These are phyloP conservation scores for Ooceraea biroi DNA, from an alignment of 1,140 invertebrate species.

Conservation along the genomic window DNA sequence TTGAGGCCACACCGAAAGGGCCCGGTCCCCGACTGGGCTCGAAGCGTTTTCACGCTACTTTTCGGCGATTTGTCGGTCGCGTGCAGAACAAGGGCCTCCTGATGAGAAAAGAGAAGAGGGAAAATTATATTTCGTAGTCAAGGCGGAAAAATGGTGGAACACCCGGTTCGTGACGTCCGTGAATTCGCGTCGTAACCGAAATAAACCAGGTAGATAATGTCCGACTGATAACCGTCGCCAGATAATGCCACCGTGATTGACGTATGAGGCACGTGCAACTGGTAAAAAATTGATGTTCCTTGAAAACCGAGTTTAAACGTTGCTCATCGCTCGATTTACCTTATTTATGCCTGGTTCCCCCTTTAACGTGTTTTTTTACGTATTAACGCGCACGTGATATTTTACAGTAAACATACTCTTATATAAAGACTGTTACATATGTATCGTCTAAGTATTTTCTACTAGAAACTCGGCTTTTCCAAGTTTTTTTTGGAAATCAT, in stretches of 20 bases:
- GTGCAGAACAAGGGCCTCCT: neutral
- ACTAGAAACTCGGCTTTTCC: neutral
- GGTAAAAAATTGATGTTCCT: slow-evolving; percentile 46
- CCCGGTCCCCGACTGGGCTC: neutral
- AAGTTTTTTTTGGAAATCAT: neutral
- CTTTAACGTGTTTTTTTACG: neutral
- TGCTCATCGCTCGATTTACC: slow-evolving; percentile 26
- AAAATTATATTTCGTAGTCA: slow-evolving; percentile 16
- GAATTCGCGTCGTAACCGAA: slow-evolving; percentile 5
- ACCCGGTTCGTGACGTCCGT: slow-evolving; percentile 4
- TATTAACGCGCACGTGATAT: slow-evolving; percentile 18
- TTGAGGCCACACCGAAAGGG: neutral
- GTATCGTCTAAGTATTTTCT: neutral
- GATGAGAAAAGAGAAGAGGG: neutral
- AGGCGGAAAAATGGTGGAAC: slow-evolving; percentile 16
- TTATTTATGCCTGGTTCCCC: slow-evolving; percentile 28
- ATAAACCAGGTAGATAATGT: slow-evolving; percentile 54
- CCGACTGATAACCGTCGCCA: slow-evolving; percentile 52
- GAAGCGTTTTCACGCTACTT: slow-evolving; percentile 54
- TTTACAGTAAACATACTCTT: too few relatives aligned
- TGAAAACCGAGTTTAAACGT: slow-evolving; percentile 53
- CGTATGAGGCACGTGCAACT: slow-evolving; percentile 51
- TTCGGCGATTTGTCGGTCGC: slow-evolving; percentile 13
- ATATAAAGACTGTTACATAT: neutral
- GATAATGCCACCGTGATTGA: slow-evolving; percentile 60